These are phyloP conservation scores for Sminthopsis crassicaudata DNA, from an alignment of 2,113 vertebrate species.

Conservation along the genomic window DNA sequence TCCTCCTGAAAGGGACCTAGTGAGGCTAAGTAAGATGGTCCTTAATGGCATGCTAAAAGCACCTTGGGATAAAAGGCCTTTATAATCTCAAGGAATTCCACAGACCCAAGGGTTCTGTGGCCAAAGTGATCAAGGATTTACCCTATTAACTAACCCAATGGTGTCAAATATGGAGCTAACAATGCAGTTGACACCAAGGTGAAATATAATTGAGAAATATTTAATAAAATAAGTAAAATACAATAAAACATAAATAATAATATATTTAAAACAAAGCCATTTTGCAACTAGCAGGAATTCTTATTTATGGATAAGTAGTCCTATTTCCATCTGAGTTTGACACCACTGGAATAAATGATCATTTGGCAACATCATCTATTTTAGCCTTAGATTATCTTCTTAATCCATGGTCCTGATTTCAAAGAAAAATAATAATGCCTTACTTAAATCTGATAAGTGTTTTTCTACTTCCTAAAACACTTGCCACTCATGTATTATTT, in stretches of 20 bases:
- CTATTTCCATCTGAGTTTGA: neutral
- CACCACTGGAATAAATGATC: neutral
- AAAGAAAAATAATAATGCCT: neutral
- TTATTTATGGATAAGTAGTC: neutral
- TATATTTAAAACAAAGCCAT: neutral
- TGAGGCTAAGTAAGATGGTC: neutral
- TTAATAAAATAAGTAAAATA: neutral
- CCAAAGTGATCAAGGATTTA: slow-evolving; percentile 43
- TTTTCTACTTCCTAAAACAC: neutral
- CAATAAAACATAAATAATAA: neutral
- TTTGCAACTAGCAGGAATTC: neutral
- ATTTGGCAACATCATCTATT: slow-evolving; percentile 18
- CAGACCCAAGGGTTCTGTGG: slow-evolving; percentile 38
- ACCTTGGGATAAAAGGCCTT: slow-evolving; percentile 37
- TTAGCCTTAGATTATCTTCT: slow-evolving; percentile 23
- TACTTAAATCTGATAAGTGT: neutral
- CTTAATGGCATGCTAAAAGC: neutral
- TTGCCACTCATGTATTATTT: neutral
- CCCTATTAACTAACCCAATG: neutral
- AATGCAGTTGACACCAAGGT: neutral
- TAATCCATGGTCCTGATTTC: neutral
- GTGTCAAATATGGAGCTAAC: neutral
- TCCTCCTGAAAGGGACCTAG: slow-evolving; percentile 43
- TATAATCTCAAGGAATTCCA: slow-evolving; percentile 10
- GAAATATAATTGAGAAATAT: neutral